A percentile compares a stretch with the other conserved stretches of the same genome.
phyloP scores from a whole-genome alignment of 2,113 vertebrate species.

The Athene noctua region DNA sequence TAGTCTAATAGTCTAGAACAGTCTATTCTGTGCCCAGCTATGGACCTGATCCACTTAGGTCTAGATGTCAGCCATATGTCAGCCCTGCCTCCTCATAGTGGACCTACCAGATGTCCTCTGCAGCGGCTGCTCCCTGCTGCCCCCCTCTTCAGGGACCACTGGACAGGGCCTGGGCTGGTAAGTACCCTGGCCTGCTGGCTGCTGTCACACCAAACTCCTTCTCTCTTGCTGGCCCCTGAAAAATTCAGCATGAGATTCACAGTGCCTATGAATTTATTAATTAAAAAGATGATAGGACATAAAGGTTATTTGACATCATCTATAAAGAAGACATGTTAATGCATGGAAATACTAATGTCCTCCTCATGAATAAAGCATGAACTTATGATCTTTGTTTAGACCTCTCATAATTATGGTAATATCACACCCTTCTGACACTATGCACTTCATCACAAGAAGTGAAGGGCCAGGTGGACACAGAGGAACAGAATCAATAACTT shows the following conservation, averaged over 20 bases:
- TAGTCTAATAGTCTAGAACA: background rate
- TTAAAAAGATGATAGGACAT: background rate
- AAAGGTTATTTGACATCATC: background rate
- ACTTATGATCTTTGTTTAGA: background rate
- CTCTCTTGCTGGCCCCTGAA: background rate
- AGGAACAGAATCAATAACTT: background rate
- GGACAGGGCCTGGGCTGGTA: background rate
- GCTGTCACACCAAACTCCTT: background rate
- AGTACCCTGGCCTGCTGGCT: background rate
- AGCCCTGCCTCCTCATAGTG: background rate
- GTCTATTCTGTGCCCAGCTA: background rate
- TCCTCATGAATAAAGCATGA: background rate
- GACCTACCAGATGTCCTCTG: background rate
- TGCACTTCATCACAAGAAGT: background rate
- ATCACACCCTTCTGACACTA: background rate
- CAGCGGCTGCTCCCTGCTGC: no score
- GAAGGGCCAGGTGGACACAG: background rate
- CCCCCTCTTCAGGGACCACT: fast-evolving
- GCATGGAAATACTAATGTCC: background rate
- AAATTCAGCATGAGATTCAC: background rate
- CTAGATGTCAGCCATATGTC: background rate
- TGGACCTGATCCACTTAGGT: no score
- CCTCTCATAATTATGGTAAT: background rate
- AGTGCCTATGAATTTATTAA: background rate
- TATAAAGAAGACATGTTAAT: background rate